Conservation (phyloP, 1,140 invertebrate genomes). For the Dermatophagoides farinae region DNA sequence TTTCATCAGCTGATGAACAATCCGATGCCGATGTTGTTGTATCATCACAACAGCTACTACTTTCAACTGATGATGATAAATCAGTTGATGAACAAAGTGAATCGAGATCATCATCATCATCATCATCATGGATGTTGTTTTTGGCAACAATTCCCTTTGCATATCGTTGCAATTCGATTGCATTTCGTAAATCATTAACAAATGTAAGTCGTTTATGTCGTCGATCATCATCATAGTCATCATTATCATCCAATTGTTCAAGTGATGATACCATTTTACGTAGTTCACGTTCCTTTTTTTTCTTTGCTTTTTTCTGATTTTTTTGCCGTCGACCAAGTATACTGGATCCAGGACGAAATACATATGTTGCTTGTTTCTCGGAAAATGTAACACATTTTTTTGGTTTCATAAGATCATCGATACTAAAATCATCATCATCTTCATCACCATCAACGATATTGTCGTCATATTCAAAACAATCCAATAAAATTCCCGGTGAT, state of each 20-base stretch:
- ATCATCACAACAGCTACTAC: neutral
- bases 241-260: no score
- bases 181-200: no score
- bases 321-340: constrained; percentile 4
- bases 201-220: no score
- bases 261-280: neutral
- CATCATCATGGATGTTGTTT: neutral
- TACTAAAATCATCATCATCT: neutral
- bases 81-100: neutral
- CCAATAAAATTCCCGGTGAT: neutral
- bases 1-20: neutral
- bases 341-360: constrained; percentile 9
- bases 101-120: neutral
- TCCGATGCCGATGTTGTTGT: neutral
- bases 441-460: neutral
- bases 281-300: neutral
- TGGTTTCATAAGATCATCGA: neutral
- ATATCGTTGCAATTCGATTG: no score
- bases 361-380: constrained; percentile 1
- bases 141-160: neutral
- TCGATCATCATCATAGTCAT: no score
- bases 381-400: constrained; percentile 10
- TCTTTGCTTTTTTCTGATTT: constrained; percentile 9
- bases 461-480: neutral
- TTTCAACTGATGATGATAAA: neutral